Percentiles rank a stretch among this genome's conserved stretches.
These are phyloP conservation scores for Venturia canescens DNA, from an alignment of 1,140 invertebrate genomes.

Conservation along the genomic window DNA sequence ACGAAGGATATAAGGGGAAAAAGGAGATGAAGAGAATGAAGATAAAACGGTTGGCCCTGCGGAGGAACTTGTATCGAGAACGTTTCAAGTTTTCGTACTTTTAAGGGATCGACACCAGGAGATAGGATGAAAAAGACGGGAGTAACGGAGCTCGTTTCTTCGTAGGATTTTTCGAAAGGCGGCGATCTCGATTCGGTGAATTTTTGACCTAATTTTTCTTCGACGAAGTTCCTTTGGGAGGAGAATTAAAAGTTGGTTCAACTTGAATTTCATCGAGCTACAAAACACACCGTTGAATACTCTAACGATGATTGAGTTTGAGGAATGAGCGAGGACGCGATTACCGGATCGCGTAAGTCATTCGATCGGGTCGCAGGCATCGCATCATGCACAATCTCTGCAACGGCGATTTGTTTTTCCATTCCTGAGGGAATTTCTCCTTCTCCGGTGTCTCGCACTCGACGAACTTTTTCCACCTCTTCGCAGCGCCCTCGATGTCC, in stretches of 20 bases:
- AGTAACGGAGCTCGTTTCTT: constrained; percentile 90
- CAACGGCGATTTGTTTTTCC: constrained; percentile 94
- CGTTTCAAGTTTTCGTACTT: constrained; percentile 73
- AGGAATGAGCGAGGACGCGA: background rate
- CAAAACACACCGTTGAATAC: too few species aligned
- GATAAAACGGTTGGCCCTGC: too few species aligned
- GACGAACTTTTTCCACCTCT: constrained; percentile 94
- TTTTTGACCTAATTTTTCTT: constrained; percentile 91
- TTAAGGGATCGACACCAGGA: constrained; percentile 95
- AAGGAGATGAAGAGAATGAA: too few species aligned
- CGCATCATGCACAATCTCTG: constrained; percentile 95
- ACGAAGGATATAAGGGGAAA: background rate
- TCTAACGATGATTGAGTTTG: too few species aligned
- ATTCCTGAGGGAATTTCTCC: constrained; percentile 96
- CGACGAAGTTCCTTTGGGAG: constrained; percentile 82
- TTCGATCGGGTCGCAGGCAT: constrained; percentile 92
- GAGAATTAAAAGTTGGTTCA: too few species aligned
- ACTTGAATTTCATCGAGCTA: too few species aligned
- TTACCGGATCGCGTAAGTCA: constrained; percentile 84
- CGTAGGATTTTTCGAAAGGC: constrained; percentile 90
- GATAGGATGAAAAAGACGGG: constrained; percentile 97
- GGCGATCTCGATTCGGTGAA: constrained; percentile 88
- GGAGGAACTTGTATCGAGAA: too few species aligned
- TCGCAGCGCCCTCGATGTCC: constrained; percentile 94
- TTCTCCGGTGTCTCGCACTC: constrained; percentile 94